phyloP scores from a whole-genome alignment of 2,888 invertebrate species.

The Calameuta idolon region DNA sequence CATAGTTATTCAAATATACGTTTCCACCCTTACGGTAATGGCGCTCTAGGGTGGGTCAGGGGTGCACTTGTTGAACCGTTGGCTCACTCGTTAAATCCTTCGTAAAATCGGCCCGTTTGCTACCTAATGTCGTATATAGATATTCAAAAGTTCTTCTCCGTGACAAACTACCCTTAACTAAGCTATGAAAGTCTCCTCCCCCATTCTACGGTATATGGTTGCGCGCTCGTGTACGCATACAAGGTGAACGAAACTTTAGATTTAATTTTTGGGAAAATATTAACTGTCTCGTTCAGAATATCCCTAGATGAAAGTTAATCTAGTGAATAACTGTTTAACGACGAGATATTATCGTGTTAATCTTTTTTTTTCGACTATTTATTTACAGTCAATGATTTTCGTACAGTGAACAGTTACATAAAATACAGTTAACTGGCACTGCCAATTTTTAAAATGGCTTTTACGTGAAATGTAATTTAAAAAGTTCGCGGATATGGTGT shows the following conservation, averaged over 20 bases:
- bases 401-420: background rate
- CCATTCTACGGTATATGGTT: background rate
- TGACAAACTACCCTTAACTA: slow-evolving; percentile 22
- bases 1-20: slow-evolving; percentile 29
- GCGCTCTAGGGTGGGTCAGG: background rate
- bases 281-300: background rate
- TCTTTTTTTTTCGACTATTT: background rate
- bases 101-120: slow-evolving; percentile 30
- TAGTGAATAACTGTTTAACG: background rate
- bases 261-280: background rate
- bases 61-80: slow-evolving; percentile 29
- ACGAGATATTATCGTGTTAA: background rate
- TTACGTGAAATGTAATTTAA: background rate
- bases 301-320: background rate
- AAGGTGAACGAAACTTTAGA: background rate
- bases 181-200: background rate
- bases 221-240: background rate
- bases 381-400: background rate
- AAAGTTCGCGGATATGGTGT: background rate
- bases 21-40: background rate
- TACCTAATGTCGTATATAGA: slow-evolving; percentile 32
- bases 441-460: background rate
- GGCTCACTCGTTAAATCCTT: slow-evolving; percentile 29
- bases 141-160: slow-evolving; percentile 30
- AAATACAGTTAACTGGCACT: background rate